These are phyloP conservation scores for Mohoua ochrocephala DNA, from an alignment of 2,113 vertebrate genomes.

Conservation along the genomic window DNA sequence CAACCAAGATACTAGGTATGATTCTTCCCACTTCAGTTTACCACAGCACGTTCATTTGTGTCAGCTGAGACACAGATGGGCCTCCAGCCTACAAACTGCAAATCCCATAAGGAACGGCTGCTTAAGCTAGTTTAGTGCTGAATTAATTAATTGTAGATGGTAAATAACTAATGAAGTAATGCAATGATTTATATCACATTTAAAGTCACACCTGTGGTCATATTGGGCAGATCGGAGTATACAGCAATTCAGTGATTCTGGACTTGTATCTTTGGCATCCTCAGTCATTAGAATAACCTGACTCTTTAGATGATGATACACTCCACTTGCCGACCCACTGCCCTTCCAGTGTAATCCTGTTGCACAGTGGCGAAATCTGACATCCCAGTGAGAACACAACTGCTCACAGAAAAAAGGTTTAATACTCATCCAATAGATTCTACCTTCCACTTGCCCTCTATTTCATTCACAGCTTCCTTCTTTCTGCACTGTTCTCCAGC, in stretches of 20 bases:
- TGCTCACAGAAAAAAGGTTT: background rate
- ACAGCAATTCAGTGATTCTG: fast-evolving
- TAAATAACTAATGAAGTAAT: background rate
- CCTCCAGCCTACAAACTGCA: background rate
- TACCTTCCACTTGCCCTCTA: background rate
- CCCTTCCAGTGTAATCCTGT: background rate
- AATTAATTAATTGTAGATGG: background rate
- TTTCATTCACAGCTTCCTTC: background rate
- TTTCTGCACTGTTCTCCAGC: background rate
- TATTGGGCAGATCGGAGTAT: fast-evolving
- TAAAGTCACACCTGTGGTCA: background rate
- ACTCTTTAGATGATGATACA: background rate
- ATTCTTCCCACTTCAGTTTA: background rate
- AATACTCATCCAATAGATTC: background rate
- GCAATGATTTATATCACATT: background rate
- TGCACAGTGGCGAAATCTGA: background rate
- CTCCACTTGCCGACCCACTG: too few relatives aligned
- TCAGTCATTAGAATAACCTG: background rate
- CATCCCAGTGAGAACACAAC: background rate
- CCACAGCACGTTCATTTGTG: background rate
- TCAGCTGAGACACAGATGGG: background rate
- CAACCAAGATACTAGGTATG: background rate
- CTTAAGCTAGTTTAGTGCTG: background rate
- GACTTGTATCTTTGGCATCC: background rate
- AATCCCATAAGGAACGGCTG: background rate